Evolutionary conservation across 1,140 invertebrate species (phyloP).

Genomic region (Hyphantria cunea): DNA sequence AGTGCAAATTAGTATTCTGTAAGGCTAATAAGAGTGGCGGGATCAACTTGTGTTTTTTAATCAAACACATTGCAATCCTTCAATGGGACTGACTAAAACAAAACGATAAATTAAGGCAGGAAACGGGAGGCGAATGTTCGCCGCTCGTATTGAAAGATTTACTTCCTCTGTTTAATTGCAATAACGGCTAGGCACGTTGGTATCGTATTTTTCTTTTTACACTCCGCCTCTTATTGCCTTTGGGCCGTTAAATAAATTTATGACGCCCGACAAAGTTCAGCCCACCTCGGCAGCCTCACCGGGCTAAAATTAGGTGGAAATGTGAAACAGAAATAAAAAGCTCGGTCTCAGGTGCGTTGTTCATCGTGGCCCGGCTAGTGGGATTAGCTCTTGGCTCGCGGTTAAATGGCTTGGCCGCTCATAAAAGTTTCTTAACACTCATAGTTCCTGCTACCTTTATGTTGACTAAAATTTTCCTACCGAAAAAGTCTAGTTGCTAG

Average conservation of each 20-base stretch:
- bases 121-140: constrained; percentile 72
- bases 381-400: constrained; percentile 72
- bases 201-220: constrained; percentile 82
- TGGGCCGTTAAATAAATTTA: constrained; percentile 81
- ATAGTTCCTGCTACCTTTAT: constrained; percentile 62
- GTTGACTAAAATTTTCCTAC: constrained; percentile 63
- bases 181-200: constrained; percentile 81
- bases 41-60: constrained; percentile 71
- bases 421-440: constrained; percentile 77
- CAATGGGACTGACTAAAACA: constrained; percentile 78
- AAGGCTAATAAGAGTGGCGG: constrained; percentile 45
- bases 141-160: constrained; percentile 81
- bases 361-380: constrained; percentile 46
- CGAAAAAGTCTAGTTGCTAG: constrained; percentile 58
- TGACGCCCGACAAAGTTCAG: constrained; percentile 79
- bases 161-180: constrained; percentile 82
- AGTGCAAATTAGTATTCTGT: constrained; percentile 41
- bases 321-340: constrained; percentile 72
- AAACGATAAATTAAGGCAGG: constrained; percentile 78
- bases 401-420: constrained; percentile 70
- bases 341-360: constrained; percentile 70
- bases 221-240: constrained; percentile 80
- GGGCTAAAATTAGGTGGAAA: constrained; percentile 75
- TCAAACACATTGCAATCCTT: constrained; percentile 78
- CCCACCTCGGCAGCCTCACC: constrained; percentile 66